These are phyloP conservation scores for Mirza zaza DNA, from an alignment of 2,113 vertebrate species.

Conservation along the genomic window DNA sequence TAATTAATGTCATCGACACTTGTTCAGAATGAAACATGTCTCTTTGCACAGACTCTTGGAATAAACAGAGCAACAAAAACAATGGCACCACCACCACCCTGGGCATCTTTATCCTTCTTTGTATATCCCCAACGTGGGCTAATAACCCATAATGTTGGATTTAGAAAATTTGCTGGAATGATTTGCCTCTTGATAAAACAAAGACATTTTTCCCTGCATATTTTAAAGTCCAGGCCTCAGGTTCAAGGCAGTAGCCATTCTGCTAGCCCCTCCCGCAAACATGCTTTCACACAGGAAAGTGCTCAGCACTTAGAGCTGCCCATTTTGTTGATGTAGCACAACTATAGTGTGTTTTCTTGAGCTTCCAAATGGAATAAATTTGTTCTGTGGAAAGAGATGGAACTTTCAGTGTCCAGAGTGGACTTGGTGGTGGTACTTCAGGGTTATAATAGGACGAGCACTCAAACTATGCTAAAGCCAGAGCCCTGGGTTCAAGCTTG, in stretches of 20 bases:
- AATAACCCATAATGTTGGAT: slow-evolving; percentile 66
- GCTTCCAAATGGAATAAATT: not conserved
- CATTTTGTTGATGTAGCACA: not conserved
- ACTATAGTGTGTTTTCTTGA: not conserved
- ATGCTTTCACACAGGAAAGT: not conserved
- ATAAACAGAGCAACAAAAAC: not conserved
- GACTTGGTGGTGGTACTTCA: not conserved
- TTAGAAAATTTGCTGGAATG: slow-evolving; percentile 61
- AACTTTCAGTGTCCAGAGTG: not conserved
- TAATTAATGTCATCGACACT: slow-evolving; percentile 72
- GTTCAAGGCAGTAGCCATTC: not conserved
- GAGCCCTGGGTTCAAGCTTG: not conserved
- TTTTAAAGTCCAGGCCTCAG: not conserved
- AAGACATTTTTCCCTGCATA: not conserved
- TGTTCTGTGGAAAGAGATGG: not conserved
- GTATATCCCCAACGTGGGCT: slow-evolving; percentile 43
- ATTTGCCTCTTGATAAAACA: slow-evolving; percentile 49
- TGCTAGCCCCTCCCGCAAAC: not conserved
- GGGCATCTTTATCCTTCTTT: slow-evolving; percentile 56
- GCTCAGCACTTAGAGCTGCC: not conserved
- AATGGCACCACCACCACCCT: not conserved
- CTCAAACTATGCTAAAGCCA: not conserved
- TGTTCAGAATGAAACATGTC: slow-evolving; percentile 53
- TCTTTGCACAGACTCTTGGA: slow-evolving; percentile 65
- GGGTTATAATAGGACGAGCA: not conserved